A percentile compares a stretch with the other conserved stretches of the same genome.
These are phyloP conservation scores for Baccha elongata DNA, from an alignment of 2,888 invertebrate genomes.

Conservation along the genomic window DNA sequence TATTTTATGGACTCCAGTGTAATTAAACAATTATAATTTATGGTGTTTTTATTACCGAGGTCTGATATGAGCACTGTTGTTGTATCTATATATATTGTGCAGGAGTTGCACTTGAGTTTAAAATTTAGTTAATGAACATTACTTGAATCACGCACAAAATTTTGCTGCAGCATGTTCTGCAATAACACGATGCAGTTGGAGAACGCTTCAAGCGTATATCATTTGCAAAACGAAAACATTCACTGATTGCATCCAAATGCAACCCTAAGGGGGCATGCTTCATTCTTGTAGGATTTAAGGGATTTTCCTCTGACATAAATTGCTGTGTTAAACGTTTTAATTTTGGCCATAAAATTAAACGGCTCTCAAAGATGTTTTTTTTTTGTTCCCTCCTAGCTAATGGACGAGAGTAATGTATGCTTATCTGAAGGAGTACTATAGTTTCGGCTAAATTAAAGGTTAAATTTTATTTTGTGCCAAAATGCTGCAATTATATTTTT, in stretches of 20 bases:
- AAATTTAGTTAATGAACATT: conserved; percentile 71
- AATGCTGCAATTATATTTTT: conserved; percentile 63
- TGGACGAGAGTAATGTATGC: neutral
- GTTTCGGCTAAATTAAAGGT: conserved; percentile 62
- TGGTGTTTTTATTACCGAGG: conserved; percentile 67
- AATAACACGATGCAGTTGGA: conserved; percentile 36
- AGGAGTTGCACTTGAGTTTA: conserved; percentile 54
- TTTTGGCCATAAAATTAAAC: conserved; percentile 71
- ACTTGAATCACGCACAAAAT: conserved; percentile 65
- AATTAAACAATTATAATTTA: conserved; percentile 74
- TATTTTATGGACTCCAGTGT: conserved; percentile 66
- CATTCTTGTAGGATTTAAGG: conserved; percentile 28
- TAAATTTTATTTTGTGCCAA: conserved; percentile 69
- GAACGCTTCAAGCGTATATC: conserved; percentile 66
- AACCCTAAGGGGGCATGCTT: conserved; percentile 47
- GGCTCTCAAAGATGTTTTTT: conserved; percentile 22
- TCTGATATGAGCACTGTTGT: conserved; percentile 48
- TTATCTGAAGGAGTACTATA: conserved; percentile 43
- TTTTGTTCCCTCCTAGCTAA: neutral
- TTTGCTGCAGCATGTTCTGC: conserved; percentile 19
- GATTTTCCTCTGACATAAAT: conserved; percentile 63
- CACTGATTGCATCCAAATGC: conserved; percentile 68
- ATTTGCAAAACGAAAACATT: conserved; percentile 69
- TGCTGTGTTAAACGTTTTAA: conserved; percentile 73
- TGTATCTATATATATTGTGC: conserved; percentile 9